phyloP scores from a whole-genome alignment of 2,888 invertebrate species.

The Miltochrista miniata region DNA sequence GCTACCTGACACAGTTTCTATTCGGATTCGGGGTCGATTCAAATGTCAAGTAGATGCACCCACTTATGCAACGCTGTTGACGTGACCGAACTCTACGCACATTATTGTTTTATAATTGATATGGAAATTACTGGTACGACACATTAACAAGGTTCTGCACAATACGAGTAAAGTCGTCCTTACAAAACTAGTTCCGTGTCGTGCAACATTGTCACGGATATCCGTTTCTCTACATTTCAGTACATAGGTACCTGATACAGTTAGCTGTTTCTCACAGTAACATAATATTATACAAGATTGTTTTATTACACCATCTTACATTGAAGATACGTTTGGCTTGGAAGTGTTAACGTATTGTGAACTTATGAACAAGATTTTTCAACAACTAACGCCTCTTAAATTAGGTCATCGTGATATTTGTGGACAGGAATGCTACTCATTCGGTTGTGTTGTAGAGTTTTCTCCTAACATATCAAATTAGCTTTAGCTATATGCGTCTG shows the following conservation, averaged over 20 bases:
- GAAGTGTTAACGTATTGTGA: background rate
- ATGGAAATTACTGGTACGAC: background rate
- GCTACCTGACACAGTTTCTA: constrained; percentile 82
- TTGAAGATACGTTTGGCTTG: background rate
- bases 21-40: constrained; percentile 83
- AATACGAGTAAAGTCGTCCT: constrained; percentile 6
- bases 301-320: background rate
- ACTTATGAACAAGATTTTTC: background rate
- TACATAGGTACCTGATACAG: background rate
- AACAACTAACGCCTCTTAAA: background rate
- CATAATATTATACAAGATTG: background rate
- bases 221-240: constrained; percentile 1
- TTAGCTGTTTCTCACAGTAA: background rate
- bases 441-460: background rate
- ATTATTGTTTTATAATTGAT: constrained; percentile 44
- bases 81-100: constrained; percentile 58
- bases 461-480: background rate
- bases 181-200: constrained; percentile 6
- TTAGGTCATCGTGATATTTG: constrained; percentile 3
- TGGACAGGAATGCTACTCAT: constrained; percentile 5
- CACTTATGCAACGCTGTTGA: constrained; percentile 77
- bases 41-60: constrained; percentile 83
- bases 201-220: constrained; percentile 4
- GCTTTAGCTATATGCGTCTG: background rate
- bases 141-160: background rate